Conservation (phyloP, 2,113 vertebrate species). For the Rhea pennata region DNA sequence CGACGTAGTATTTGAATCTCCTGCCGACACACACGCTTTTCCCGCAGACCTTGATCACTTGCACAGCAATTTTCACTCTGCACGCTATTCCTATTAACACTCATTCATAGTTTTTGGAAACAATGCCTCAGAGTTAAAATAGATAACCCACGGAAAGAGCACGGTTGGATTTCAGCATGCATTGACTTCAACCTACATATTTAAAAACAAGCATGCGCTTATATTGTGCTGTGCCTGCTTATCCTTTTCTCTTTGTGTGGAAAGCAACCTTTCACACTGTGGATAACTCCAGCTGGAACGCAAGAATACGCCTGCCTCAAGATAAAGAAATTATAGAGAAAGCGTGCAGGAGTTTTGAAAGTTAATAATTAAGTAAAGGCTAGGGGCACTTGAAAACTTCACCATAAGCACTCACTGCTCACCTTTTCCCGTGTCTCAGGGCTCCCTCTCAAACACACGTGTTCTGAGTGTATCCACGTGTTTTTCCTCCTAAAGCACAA, state of each 20-base stretch:
- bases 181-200: too few relatives aligned
- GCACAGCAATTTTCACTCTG: not conserved
- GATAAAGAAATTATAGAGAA: not conserved
- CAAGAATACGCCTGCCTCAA: not conserved
- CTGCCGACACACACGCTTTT: not conserved
- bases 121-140: not conserved
- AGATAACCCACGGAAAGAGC: not conserved
- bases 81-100: not conserved
- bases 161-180: not conserved
- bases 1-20: too few relatives aligned
- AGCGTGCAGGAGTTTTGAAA: not conserved
- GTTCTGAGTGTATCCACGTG: not conserved
- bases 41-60: not conserved
- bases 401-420: not conserved
- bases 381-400: not conserved
- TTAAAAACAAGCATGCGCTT: not conserved
- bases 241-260: not conserved
- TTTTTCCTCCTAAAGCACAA: not conserved
- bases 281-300: not conserved
- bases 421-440: not conserved
- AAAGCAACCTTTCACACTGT: not conserved
- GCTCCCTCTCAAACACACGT: not conserved
- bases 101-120: not conserved
- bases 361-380: not conserved
- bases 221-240: not conserved